Base-by-base conservation (phyloP, 2,113 vertebrate genomes). In the Acrocephalus arundinaceus region DNA sequence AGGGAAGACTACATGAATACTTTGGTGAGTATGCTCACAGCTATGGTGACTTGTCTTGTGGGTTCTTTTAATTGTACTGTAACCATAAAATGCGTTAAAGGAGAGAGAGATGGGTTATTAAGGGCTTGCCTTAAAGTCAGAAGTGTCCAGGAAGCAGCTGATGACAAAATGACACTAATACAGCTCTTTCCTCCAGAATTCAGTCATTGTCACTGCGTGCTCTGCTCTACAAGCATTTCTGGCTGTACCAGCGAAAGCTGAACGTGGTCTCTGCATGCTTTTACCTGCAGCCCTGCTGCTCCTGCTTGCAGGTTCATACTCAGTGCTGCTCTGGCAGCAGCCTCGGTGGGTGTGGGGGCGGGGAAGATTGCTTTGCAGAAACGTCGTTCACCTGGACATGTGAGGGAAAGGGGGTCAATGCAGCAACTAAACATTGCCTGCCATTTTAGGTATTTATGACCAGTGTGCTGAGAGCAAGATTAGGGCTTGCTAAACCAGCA, bases 141-240 rank as follows among this genome's bases (percentile, higher is more conserved):
- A 62, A 6, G 9, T n/a, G 49, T 49, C 22, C 23, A 33, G 39
- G 39, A 52, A 76, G 16, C 20, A 19, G 45, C 7, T 66, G 43
- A 15, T 73, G 39, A 10, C 37, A 68, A 66, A 5, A 11, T 39
- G 25, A 45, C 31, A 30, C 5, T 15, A 27, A 13, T 13, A 4
- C 7, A 61, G 48, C 24, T 67, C 45, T 31, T 45, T 30, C 21
- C 39, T 52, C 22, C 5, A 18, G 43, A 37, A 11, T 28, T 52
- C 24, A 39, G 4, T 0, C 0, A 0, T 8, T 59, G 16, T 61
- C 41, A 5, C 9, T 39, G 43, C 5, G 10, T 46, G 28, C 12
- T 30, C 2, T 66, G 35, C 35, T 61, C 17, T 17, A 17, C 39
- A 7, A 7, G 39, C 13, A 2, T 3, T 10, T 3, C 33, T 22